phyloP scores from a whole-genome alignment of 1,140 invertebrate species.

The Bilobella aurantiaca region DNA sequence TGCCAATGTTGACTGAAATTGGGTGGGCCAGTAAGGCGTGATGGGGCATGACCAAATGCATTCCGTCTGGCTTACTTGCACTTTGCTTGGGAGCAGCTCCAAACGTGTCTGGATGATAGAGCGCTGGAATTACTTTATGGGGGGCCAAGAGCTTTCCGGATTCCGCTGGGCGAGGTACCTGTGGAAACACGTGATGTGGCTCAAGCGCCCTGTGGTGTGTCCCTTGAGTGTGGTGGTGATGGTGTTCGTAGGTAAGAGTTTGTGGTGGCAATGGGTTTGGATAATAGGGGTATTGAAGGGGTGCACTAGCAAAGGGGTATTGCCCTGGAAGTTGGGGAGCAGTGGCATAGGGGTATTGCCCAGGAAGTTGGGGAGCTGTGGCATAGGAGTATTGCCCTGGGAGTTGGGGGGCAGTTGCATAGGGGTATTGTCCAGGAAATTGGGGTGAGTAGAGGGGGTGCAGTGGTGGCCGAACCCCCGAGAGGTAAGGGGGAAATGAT shows the following conservation, averaged over 20 bases:
- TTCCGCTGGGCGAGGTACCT: neutral
- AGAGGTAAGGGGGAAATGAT: neutral
- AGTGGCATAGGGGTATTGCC: neutral
- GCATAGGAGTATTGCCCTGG: neutral
- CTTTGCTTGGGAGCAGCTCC: neutral
- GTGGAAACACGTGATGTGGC: neutral
- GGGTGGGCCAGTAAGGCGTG: neutral
- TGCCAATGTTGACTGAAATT: neutral
- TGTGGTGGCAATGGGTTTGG: neutral
- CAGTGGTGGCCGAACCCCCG: neutral
- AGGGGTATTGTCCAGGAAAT: neutral
- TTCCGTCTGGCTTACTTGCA: neutral
- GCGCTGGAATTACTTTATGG: neutral
- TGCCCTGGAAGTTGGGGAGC: neutral
- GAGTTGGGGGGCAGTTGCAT: neutral
- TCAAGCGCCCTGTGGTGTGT: neutral
- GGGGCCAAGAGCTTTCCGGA: no score
- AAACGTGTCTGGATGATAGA: neutral
- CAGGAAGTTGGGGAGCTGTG: neutral
- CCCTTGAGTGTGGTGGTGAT: neutral
- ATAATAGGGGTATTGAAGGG: neutral
- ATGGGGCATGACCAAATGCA: neutral
- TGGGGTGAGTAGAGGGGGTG: neutral
- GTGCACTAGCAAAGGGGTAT: neutral
- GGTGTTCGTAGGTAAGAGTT: neutral